phyloP scores from a whole-genome alignment of 2,888 invertebrate species.

The Meta bourneti region DNA sequence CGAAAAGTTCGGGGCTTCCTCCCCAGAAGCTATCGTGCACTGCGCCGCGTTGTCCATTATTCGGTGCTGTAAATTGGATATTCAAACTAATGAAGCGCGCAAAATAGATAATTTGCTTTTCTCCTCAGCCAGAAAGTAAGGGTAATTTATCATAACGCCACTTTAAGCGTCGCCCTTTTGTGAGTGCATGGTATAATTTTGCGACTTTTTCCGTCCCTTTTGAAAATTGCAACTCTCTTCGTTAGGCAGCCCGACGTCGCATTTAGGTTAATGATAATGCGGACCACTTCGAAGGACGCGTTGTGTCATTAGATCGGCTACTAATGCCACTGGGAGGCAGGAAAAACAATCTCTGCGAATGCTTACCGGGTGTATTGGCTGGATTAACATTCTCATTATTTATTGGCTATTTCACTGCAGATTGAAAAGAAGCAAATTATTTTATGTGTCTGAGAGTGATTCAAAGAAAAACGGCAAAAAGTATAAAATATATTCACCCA shows the following conservation, averaged over 20 bases:
- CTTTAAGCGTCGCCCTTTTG: conserved; percentile 46
- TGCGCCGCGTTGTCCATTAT: conserved; percentile 28
- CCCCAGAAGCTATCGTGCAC: neutral
- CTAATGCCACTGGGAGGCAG: neutral
- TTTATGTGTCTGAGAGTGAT: no score
- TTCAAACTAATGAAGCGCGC: conserved; percentile 56
- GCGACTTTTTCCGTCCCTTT: conserved; percentile 29
- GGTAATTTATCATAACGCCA: conserved; percentile 62
- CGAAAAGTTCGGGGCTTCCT: conserved; percentile 6
- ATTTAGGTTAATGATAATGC: conserved; percentile 53
- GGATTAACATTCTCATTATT: neutral
- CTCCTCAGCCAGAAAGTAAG: conserved; percentile 27
- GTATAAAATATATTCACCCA: no score
- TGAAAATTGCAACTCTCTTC: conserved; percentile 11
- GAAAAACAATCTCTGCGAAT: neutral
- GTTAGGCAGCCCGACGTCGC: conserved; percentile 3
- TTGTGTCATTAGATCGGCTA: conserved; percentile 24
- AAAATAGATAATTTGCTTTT: conserved; percentile 65
- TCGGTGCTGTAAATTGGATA: conserved; percentile 47
- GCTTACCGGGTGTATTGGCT: neutral
- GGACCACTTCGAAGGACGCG: conserved; percentile 19
- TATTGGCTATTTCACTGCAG: neutral
- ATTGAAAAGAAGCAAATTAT: no score
- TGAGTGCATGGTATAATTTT: conserved; percentile 38
- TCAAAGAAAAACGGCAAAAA: no score